phyloP scores from a whole-genome alignment of 2,797 vertebrate genomes.

The Bovichtus variegatus region DNA sequence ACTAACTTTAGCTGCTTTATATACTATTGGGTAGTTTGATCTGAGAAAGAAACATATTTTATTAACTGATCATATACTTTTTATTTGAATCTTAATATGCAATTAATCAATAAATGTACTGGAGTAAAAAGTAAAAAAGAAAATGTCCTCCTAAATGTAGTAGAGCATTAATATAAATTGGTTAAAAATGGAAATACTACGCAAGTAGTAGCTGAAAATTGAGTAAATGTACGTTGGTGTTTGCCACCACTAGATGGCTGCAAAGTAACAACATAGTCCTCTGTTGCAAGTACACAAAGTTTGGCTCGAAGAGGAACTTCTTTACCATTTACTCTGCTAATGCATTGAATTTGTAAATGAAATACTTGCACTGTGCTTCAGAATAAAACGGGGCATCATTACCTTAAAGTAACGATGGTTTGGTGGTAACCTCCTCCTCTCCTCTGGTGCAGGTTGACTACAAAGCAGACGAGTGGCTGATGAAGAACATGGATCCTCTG shows the following conservation, averaged over 20 bases:
- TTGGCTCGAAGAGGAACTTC: neutral
- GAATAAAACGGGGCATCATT: neutral
- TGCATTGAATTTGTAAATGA: neutral
- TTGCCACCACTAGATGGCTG: neutral
- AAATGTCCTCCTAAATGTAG: neutral
- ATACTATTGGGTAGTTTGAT: neutral
- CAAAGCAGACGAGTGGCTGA: slow-evolving; percentile 95
- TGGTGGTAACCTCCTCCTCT: neutral
- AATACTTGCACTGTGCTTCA: neutral
- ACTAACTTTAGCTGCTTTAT: neutral
- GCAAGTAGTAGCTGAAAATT: neutral
- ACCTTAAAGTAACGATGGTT: neutral
- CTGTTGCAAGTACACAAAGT: neutral
- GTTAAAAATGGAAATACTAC: neutral
- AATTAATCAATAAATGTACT: neutral
- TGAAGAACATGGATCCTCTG: slow-evolving; percentile 99
- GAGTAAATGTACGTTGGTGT: neutral
- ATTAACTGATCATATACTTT: neutral
- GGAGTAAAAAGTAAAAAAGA: neutral
- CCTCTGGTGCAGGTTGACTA: slow-evolving; percentile 91
- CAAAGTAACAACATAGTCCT: neutral
- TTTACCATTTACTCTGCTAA: too few relatives aligned
- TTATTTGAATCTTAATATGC: neutral
- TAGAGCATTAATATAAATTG: neutral
- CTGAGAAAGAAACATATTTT: neutral